Evolutionary conservation across 2,797 vertebrate species (phyloP), one percentile per base, ranked within the genome.

Genomic region (Rhinichthys osculus): DNA sequence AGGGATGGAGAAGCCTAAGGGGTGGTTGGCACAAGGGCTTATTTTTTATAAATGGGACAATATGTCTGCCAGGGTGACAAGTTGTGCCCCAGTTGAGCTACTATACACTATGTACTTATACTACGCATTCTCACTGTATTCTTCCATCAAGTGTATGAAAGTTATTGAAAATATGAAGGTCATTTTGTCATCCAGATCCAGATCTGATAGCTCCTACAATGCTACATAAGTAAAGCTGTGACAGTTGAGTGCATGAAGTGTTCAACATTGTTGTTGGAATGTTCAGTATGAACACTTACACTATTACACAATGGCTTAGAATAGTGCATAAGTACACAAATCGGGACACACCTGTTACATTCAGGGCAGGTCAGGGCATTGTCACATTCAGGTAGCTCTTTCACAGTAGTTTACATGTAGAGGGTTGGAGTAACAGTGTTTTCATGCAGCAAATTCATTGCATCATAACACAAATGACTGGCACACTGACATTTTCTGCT

Each of bases 1-100:
- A 54, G 19, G 69, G 44, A 82, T 67, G 66, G 50, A 85, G 64
- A 64, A 16, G 44, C 44, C 44, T 47, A 14, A 38, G 38, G 52
- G 1, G 79, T 42, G 23, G 30, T 62, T 85, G 73, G 62, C 57
- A 88, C 47, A 16, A 16, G 47, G 89, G 19, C 19, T 52, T 35
- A 38, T 21, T 69, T 33, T 70, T 33, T 74, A 47, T 52, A 19
- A 33, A 35, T 23, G 30, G 17, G 30, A 76, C 42, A 38, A 50
- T 5, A 27, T 66, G 38, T 64, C 8, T 44, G 40, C 59, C 59
- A 30, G 11, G 59, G n/a, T 64, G 59, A 64, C 59, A 64, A 30
- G 2, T 64, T 64, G 59, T 30, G n/a, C 59, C 27, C 13, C 59
- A 64, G 13, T 30, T 64, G 59, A 64, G 2, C 59, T 27, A 59